A percentile compares a stretch with the other conserved stretches of the same genome.
These are phyloP conservation scores for Heteropelma amictum DNA, from an alignment of 2,888 invertebrate species.

Conservation along the genomic window DNA sequence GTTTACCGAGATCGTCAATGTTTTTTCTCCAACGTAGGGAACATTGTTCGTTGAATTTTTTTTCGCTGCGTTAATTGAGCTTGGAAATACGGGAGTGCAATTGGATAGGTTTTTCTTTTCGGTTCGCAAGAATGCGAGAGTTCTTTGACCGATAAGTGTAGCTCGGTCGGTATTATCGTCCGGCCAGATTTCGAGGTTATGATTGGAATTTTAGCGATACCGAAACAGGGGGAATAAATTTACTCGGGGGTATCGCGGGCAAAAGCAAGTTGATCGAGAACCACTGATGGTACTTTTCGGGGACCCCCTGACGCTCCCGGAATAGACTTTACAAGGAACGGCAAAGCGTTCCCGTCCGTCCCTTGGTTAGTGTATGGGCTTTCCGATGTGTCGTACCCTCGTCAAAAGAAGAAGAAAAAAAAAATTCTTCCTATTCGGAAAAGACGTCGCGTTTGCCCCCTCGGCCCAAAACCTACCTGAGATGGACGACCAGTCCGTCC, in stretches of 20 bases:
- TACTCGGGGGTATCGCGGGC: background rate
- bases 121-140: too few relatives aligned
- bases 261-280: background rate
- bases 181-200: too few relatives aligned
- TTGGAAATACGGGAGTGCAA: too few relatives aligned
- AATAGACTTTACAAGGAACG: constrained; percentile 26
- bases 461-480: constrained; percentile 61
- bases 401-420: constrained; percentile 59
- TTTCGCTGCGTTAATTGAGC: too few relatives aligned
- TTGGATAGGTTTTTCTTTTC: too few relatives aligned
- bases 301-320: constrained; percentile 32
- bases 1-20: too few relatives aligned
- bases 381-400: constrained; percentile 67
- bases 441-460: background rate
- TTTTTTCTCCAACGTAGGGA: too few relatives aligned
- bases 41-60: too few relatives aligned
- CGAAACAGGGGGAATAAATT: too few relatives aligned
- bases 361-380: constrained; percentile 30
- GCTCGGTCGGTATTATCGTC: too few relatives aligned
- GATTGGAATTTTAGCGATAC: too few relatives aligned
- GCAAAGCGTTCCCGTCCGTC: constrained; percentile 20
- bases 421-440: constrained; percentile 24
- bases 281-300: constrained; percentile 23
- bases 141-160: too few relatives aligned
- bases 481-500: constrained; percentile 24